phyloP scores from a whole-genome alignment of 2,797 vertebrate genomes.

The Chlorospingus semifuscus region DNA sequence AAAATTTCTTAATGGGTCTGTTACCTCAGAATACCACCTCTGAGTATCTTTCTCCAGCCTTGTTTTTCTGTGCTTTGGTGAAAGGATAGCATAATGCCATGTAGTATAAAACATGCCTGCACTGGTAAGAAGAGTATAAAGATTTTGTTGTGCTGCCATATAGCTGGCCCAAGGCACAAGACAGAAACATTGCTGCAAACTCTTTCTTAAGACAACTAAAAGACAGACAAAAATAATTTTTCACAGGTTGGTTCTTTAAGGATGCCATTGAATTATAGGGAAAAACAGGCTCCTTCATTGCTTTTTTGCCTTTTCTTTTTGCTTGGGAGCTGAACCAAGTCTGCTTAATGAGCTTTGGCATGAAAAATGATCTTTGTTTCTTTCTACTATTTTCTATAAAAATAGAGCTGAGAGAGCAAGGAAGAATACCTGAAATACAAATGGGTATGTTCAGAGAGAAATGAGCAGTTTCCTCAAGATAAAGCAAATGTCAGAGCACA shows the following conservation, averaged over 20 bases:
- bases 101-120: neutral
- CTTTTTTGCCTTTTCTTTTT: neutral
- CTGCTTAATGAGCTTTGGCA: slow-evolving; percentile 50
- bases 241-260: slow-evolving; percentile 31
- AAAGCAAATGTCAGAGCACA: neutral
- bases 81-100: neutral
- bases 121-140: slow-evolving; percentile 19
- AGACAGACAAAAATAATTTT: slow-evolving; percentile 14
- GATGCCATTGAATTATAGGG: neutral
- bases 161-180: neutral
- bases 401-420: neutral
- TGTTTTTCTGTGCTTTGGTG: neutral
- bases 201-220: slow-evolving; percentile 4
- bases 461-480: neutral
- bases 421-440: neutral
- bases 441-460: neutral
- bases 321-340: slow-evolving; percentile 10
- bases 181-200: neutral
- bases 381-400: slow-evolving; percentile 21
- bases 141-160: neutral
- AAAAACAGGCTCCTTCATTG: neutral
- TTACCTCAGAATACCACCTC: neutral
- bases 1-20: neutral
- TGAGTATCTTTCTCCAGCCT: neutral
- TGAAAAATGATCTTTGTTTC: slow-evolving; percentile 39